These are phyloP conservation scores for Heliconius hortense DNA, from an alignment of 2,888 invertebrate species.

Conservation along the genomic window DNA sequence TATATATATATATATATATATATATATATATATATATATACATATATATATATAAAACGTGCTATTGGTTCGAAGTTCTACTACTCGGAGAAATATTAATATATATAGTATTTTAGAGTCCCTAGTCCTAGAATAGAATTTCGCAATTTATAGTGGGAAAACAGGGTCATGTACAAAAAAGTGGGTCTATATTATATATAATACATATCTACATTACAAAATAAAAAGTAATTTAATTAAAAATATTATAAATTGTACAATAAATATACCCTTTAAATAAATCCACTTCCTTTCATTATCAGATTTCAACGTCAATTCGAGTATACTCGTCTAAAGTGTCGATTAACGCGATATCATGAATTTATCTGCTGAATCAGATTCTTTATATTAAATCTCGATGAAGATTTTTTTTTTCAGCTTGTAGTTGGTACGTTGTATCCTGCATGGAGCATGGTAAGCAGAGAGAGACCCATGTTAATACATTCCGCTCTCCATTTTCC, in stretches of 20 bases:
- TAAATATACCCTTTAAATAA: constrained; percentile 16
- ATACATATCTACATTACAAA: neutral
- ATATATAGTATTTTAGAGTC: neutral
- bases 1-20: no score
- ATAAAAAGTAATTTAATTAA: neutral
- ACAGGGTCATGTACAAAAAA: neutral
- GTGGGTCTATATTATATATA: no score
- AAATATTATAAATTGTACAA: neutral
- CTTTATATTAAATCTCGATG: constrained; percentile 27
- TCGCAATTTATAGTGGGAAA: neutral
- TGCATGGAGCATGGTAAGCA: no score
- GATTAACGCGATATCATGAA: constrained; percentile 37
- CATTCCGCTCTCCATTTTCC: no score
- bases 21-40: no score
- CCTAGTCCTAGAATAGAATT: neutral
- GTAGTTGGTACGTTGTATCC: no score
- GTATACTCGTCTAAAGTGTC: constrained; percentile 32
- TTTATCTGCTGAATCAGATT: constrained; percentile 31
- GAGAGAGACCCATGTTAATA: no score
- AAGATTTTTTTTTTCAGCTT: neutral
- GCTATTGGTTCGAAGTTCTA: no score
- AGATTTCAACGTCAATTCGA: constrained; percentile 27
- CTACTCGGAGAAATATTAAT: no score
- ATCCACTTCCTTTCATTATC: constrained; percentile 28
- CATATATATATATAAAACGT: no score